Conservation (phyloP, 2,113 vertebrate genomes). For the Saguinus imperator region DNA sequence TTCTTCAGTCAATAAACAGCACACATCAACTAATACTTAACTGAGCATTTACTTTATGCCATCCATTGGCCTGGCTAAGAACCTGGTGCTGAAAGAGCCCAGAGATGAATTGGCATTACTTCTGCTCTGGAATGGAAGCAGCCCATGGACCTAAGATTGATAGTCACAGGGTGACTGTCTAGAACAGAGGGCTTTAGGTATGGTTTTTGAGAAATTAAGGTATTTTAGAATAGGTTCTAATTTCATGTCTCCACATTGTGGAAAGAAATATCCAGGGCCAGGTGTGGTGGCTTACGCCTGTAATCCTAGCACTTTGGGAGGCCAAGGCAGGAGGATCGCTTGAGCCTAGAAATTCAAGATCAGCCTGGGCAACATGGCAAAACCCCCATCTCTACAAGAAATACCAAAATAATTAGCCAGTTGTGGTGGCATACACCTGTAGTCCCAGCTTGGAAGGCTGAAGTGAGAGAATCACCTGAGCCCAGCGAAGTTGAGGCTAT, state of each 20-base stretch:
- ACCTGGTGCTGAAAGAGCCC: not conserved
- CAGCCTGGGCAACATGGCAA: too few relatives aligned
- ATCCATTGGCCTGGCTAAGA: not conserved
- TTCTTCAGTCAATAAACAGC: not conserved
- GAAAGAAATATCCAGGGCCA: not conserved
- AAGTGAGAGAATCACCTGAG: too few relatives aligned
- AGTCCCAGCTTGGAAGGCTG: too few relatives aligned
- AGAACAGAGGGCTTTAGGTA: not conserved
- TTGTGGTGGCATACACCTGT: too few relatives aligned
- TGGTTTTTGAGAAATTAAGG: not conserved
- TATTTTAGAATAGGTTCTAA: constrained; percentile 27
- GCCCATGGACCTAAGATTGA: not conserved
- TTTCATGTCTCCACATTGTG: not conserved
- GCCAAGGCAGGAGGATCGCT: too few relatives aligned
- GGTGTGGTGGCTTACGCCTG: too few relatives aligned
- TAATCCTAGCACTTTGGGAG: too few relatives aligned
- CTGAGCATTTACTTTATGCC: not conserved
- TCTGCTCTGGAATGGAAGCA: not conserved
- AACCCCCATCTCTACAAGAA: too few relatives aligned
- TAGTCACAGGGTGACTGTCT: not conserved
- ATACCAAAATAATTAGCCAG: too few relatives aligned
- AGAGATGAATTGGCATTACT: not conserved
- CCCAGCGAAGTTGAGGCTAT: too few relatives aligned
- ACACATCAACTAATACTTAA: not conserved
- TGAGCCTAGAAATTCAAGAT: too few relatives aligned